Conservation (phyloP, 2,797 vertebrate species). For the Acanthurus lineatus region DNA sequence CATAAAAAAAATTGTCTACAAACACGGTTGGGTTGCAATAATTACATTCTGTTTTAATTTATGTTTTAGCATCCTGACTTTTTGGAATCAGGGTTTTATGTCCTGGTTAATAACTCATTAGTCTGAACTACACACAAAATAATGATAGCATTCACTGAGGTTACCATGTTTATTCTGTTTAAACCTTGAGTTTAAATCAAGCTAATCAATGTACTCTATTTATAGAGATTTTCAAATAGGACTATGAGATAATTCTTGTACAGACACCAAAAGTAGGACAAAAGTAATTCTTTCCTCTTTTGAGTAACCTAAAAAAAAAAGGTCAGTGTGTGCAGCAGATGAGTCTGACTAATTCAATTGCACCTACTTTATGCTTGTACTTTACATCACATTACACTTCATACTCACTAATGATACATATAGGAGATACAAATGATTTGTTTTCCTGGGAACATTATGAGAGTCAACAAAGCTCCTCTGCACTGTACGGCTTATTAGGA, state of each 20-base stretch:
- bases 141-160: background rate
- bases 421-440: conserved; percentile 30
- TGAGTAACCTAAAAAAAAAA: conserved; percentile 62
- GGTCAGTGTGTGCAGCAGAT: conserved; percentile 39
- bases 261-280: conserved; percentile 62
- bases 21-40: too few species aligned
- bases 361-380: conserved; percentile 39
- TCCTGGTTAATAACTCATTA: background rate
- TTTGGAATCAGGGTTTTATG: background rate
- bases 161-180: background rate
- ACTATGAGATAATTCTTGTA: conserved; percentile 40
- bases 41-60: too few species aligned
- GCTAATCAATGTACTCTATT: conserved; percentile 36
- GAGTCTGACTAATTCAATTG: conserved; percentile 46
- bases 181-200: conserved; percentile 4
- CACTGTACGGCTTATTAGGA: conserved; percentile 55
- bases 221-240: conserved; percentile 53
- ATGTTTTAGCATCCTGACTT: too few species aligned
- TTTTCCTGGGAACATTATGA: conserved; percentile 39
- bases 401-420: conserved; percentile 22
- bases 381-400: conserved; percentile 29
- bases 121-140: conserved; percentile 3
- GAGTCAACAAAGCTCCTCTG: conserved; percentile 31
- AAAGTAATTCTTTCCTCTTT: conserved; percentile 71
- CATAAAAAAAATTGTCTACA: too few species aligned